A percentile compares a stretch with the other conserved stretches of the same genome.
Evolutionary conservation across 2,113 vertebrate species (phyloP).

Genomic region (Meleagris gallopavo): DNA sequence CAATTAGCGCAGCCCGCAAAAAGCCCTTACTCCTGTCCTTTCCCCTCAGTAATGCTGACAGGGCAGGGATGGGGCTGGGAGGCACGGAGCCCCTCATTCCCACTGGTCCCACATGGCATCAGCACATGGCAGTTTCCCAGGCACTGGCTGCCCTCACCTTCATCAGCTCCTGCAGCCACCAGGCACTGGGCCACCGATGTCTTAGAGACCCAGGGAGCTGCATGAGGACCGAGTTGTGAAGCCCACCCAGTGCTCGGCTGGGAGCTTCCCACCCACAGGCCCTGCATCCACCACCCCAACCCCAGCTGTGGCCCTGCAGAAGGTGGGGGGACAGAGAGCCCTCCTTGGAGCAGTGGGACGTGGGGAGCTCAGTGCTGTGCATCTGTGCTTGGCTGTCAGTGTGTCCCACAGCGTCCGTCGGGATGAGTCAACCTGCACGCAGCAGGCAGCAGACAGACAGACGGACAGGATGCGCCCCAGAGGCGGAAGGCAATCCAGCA

Average conservation of each 20-base stretch:
- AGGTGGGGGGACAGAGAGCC: background rate
- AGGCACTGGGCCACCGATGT: rapidly evolving
- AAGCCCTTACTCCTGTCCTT: background rate
- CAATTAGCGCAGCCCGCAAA: background rate
- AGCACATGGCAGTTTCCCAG: background rate
- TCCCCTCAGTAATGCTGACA: background rate
- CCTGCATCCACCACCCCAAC: background rate
- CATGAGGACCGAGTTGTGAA: background rate
- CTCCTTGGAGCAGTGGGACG: rapidly evolving
- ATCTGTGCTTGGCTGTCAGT: rapidly evolving
- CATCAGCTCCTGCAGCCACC: background rate
- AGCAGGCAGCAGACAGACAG: background rate
- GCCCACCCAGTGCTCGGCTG: background rate
- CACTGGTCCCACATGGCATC: rapidly evolving
- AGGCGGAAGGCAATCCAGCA: background rate
- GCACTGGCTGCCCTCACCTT: rapidly evolving
- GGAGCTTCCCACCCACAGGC: rapidly evolving
- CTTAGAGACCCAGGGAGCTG: background rate
- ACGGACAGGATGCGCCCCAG: background rate
- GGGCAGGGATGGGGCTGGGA: rapidly evolving
- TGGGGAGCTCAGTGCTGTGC: background rate
- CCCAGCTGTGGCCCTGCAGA: background rate
- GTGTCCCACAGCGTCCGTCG: background rate
- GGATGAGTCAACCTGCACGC: background rate
- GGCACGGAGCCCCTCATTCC: background rate